These are phyloP conservation scores for Salminus brasiliensis DNA, from an alignment of 2,113 vertebrate genomes.

Conservation along the genomic window DNA sequence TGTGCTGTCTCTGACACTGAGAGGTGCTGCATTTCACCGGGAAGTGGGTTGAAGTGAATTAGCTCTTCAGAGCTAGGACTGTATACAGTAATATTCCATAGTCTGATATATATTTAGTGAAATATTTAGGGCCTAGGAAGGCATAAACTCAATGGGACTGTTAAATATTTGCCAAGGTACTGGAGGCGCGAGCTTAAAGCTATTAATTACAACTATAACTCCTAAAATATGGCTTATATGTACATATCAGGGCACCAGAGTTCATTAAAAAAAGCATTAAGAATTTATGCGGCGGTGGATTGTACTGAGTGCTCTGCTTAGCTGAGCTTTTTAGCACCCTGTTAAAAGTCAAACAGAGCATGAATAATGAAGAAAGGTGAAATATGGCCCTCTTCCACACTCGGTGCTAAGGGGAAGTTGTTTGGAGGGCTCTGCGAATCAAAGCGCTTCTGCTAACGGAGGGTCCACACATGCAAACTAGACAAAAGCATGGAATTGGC, in stretches of 20 bases:
- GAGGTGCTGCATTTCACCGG: not conserved
- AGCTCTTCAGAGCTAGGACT: too few relatives aligned
- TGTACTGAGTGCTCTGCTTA: slow-evolving; percentile 63
- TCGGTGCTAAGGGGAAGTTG: slow-evolving; percentile 46
- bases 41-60: not conserved
- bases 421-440: slow-evolving; percentile 44
- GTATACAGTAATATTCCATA: too few relatives aligned
- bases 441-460: slow-evolving; percentile 14
- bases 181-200: not conserved
- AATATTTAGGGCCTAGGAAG: not conserved
- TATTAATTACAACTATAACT: slow-evolving; percentile 19
- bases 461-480: slow-evolving; percentile 2
- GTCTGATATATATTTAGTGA: too few relatives aligned
- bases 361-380: slow-evolving; percentile 67
- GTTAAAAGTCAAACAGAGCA: slow-evolving; percentile 69
- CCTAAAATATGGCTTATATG: not conserved
- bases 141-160: not conserved
- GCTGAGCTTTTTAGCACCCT: slow-evolving; percentile 70
- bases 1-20: not conserved
- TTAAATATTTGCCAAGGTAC: slow-evolving; percentile 3
- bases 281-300: slow-evolving; percentile 63
- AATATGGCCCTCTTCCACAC: slow-evolving; percentile 60
- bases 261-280: slow-evolving; percentile 65
- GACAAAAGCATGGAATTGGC: not conserved
- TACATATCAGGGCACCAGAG: slow-evolving; percentile 58